Evolutionary conservation across 2,888 invertebrate genomes (phyloP).

Genomic region (Cerastis leucographa): DNA sequence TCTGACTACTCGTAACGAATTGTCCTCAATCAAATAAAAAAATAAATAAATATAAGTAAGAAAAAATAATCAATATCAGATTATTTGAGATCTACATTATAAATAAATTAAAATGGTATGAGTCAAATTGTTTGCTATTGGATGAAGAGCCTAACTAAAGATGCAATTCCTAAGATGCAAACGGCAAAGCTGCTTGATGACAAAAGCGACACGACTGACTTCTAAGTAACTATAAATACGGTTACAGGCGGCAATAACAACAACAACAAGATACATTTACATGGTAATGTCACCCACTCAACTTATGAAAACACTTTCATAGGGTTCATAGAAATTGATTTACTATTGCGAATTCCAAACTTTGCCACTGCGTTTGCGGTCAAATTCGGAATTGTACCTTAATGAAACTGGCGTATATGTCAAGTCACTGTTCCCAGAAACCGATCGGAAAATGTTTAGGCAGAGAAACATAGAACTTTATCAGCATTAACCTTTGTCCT

Average conservation of each 20-base stretch:
- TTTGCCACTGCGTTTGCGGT: neutral
- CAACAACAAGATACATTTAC: too few species aligned
- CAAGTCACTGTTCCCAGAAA: conserved; percentile 15
- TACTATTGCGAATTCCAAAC: neutral
- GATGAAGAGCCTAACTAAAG: neutral
- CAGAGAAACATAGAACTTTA: conserved; percentile 13
- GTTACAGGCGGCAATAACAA: neutral
- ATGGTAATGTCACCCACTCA: neutral
- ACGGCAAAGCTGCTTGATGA: neutral
- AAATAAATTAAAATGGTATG: too few species aligned
- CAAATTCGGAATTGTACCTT: neutral
- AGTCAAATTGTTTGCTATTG: neutral
- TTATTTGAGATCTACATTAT: too few species aligned
- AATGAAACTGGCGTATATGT: neutral
- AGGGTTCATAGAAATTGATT: neutral
- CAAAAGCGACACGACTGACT: neutral
- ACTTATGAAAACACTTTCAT: neutral
- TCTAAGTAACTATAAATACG: neutral
- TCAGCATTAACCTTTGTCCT: conserved; percentile 42
- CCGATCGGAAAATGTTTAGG: conserved; percentile 9
- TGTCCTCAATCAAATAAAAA: too few species aligned
- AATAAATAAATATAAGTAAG: too few species aligned
- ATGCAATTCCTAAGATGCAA: neutral
- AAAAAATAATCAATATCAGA: too few species aligned
- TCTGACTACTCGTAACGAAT: too few species aligned